Base-by-base conservation (phyloP, 2,888 invertebrate species). In the Acholoe squamosa region DNA sequence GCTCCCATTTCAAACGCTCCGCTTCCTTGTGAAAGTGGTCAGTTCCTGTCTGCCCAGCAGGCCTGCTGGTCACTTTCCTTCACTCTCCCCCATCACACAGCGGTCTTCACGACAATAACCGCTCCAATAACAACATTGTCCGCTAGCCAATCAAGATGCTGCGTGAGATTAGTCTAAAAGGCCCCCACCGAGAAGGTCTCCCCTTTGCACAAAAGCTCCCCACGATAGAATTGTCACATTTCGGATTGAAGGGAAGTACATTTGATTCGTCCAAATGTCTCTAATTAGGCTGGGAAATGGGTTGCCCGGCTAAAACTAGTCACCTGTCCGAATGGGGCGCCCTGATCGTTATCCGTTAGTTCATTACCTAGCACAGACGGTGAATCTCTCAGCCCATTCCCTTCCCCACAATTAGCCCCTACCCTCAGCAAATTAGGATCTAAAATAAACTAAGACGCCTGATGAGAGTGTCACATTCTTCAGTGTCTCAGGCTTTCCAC, bases 161-260 rank as follows among this genome's bases (percentile, higher is more conserved):
- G 80, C 34, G 19, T 34, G 34, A 80, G 80, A 80, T 80, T 10
- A 80, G 71, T 71, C 71, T 71, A 71, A 71, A 71, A 71, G 71
- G 71, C 28, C 28, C 25, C 43, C 43, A 43, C 43, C 43, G 43
- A 43, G 43, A 7, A 10, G 43, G 43, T 43, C 43, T 61, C 61
- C 76, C 80, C 80, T 33, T 43, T n/a, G 34, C 80, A 80, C 43
- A 80, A 80, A 80, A 43, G 43, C 14, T 10, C 19, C 76, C 76
- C 22, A 16, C 34, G 80, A 80, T 80, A 80, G 80, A 80, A 80
- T 80, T 80, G 80, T 80, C 80, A 80, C 80, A 80, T 80, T 80
- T 80, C 19, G 33, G 80, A 80, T 34, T 33, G 34, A 80, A 43
- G 43, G 34, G 43, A 43, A 80, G 80, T 80, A 16, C 80, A 43